phyloP scores from a whole-genome alignment of 1,140 invertebrate genomes.

The Musca vetustissima region DNA sequence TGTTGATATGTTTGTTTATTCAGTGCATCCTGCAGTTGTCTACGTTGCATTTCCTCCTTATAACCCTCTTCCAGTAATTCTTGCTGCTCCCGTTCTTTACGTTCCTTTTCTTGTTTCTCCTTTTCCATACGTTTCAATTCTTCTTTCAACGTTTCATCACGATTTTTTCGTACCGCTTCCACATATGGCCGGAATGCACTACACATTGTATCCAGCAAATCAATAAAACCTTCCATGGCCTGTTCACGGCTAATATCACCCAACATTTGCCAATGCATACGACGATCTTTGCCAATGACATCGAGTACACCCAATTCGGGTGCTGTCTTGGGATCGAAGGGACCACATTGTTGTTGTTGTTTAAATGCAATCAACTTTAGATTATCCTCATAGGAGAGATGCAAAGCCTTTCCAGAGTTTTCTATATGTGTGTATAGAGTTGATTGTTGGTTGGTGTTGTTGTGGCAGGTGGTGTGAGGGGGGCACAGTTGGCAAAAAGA shows the following conservation, averaged over 20 bases:
- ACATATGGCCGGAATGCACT: constrained; percentile 88
- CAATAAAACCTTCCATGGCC: constrained; percentile 90
- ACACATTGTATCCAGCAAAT: constrained; percentile 82
- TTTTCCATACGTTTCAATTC: constrained; percentile 55
- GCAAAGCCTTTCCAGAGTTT: constrained; percentile 94
- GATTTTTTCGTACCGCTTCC: constrained; percentile 85
- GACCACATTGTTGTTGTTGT: constrained; percentile 87
- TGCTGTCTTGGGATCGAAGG: constrained; percentile 73
- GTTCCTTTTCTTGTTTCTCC: constrained; percentile 56
- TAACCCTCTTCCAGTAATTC: constrained; percentile 62
- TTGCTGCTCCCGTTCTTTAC: constrained; percentile 57
- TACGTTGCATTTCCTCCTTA: constrained; percentile 67
- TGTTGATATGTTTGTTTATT: constrained; percentile 96
- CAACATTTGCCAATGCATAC: constrained; percentile 89
- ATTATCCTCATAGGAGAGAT: constrained; percentile 92
- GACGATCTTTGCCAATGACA: constrained; percentile 90
- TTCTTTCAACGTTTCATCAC: constrained; percentile 68
- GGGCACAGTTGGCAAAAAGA: constrained; percentile 21
- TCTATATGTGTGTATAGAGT: too few species aligned
- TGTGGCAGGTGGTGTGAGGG: constrained; percentile 36
- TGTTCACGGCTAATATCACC: constrained; percentile 82
- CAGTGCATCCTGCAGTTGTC: constrained; percentile 91
- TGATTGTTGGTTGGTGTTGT: too few species aligned
- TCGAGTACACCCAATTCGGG: constrained; percentile 90
- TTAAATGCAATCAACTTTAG: constrained; percentile 87